phyloP scores from a whole-genome alignment of 2,797 vertebrate genomes.

The Phaenicophaeus curvirostris region DNA sequence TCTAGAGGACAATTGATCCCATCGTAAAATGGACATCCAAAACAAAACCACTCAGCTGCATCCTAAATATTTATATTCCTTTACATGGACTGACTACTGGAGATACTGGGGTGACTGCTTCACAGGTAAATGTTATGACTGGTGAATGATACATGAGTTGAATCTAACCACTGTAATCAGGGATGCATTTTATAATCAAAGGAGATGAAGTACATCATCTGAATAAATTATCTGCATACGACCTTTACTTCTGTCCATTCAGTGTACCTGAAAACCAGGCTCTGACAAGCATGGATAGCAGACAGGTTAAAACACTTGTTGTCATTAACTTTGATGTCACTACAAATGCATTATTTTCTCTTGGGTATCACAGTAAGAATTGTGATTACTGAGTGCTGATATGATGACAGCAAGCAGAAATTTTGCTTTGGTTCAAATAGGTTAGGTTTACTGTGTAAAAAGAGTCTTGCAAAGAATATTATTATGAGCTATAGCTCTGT shows the following conservation, averaged over 20 bases:
- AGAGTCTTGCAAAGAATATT: background rate
- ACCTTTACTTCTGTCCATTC: background rate
- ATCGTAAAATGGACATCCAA: background rate
- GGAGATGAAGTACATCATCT: fast-evolving
- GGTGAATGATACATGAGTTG: background rate
- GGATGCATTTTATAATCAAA: background rate
- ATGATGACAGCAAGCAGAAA: background rate
- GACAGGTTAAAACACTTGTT: background rate
- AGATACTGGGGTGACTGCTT: background rate
- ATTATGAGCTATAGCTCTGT: background rate
- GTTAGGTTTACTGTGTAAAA: background rate
- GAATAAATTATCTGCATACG: background rate
- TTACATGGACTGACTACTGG: background rate
- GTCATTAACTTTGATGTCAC: background rate
- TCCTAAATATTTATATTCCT: background rate
- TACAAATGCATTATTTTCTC: background rate
- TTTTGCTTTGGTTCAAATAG: background rate
- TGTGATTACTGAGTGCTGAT: background rate
- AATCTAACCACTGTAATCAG: background rate
- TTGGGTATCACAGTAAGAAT: background rate
- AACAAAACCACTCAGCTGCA: background rate
- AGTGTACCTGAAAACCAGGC: background rate
- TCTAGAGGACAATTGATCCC: background rate
- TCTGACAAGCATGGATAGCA: background rate
- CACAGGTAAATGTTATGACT: fast-evolving